Evolutionary conservation across 2,888 invertebrate species (phyloP).

Genomic region (Diarsia rubi): DNA sequence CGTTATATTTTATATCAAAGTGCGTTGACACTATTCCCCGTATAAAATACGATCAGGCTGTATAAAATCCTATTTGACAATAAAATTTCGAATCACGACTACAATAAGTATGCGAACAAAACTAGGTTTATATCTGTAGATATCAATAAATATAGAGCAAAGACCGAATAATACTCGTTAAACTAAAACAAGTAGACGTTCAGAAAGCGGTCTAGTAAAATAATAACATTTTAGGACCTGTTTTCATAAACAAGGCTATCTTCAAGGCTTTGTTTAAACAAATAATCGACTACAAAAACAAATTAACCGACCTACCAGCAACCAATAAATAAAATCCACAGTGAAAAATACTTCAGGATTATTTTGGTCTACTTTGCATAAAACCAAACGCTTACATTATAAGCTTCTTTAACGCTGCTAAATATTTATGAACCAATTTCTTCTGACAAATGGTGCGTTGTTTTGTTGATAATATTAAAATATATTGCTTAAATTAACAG

Average conservation of each 20-base stretch:
- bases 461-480: slow-evolving; percentile 76
- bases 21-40: slow-evolving; percentile 19
- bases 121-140: slow-evolving; percentile 15
- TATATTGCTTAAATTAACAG: slow-evolving; percentile 72
- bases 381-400: slow-evolving; percentile 74
- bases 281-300: slow-evolving; percentile 52
- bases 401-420: slow-evolving; percentile 73
- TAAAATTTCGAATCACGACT: slow-evolving; percentile 1
- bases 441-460: slow-evolving; percentile 73
- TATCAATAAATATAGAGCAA: slow-evolving; percentile 11
- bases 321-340: slow-evolving; percentile 53
- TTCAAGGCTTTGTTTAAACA: slow-evolving; percentile 28
- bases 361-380: slow-evolving; percentile 72
- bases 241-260: slow-evolving; percentile 29
- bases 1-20: slow-evolving; percentile 16
- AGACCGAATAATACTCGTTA: slow-evolving; percentile 2
- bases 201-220: neutral
- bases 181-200: slow-evolving; percentile 5
- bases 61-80: neutral
- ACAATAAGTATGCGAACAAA: slow-evolving; percentile 9
- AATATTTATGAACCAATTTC: slow-evolving; percentile 83
- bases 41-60: slow-evolving; percentile 14
- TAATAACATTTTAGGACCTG: slow-evolving; percentile 24
- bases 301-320: slow-evolving; percentile 28
- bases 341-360: slow-evolving; percentile 69